Evolutionary conservation across 2,797 vertebrate species (phyloP).

Genomic region (Morus bassanus): DNA sequence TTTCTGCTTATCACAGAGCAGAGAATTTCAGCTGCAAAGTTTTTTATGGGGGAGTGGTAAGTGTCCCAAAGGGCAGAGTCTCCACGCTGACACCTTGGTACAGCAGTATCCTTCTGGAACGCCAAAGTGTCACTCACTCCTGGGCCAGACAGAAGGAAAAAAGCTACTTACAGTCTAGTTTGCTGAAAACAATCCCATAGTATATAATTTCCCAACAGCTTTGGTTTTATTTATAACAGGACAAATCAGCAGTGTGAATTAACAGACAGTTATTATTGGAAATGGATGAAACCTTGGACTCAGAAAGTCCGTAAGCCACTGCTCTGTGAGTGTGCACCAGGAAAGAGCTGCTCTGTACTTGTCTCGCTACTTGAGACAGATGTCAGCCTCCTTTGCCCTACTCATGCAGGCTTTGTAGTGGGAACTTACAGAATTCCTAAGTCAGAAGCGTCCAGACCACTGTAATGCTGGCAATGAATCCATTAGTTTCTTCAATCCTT

Average conservation of each 20-base stretch:
- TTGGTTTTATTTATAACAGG: background rate
- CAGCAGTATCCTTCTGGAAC: background rate
- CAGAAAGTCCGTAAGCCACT: background rate
- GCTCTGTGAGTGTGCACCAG: background rate
- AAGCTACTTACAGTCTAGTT: background rate
- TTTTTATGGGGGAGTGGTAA: background rate
- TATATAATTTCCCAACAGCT: background rate
- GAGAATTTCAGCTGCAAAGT: background rate
- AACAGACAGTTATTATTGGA: background rate
- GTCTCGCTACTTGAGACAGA: background rate
- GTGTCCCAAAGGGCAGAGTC: background rate
- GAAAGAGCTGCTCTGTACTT: background rate
- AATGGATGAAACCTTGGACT: background rate
- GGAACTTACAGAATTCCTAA: background rate
- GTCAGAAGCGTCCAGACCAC: background rate
- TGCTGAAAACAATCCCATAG: background rate
- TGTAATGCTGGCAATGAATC: background rate
- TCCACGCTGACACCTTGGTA: fast-evolving
- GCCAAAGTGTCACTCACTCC: background rate
- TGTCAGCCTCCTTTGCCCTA: background rate
- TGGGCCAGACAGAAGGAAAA: background rate
- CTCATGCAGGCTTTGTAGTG: background rate
- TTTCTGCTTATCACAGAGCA: background rate
- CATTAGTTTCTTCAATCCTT: background rate
- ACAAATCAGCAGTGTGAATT: background rate